These are phyloP conservation scores for Carlito syrichta DNA, from an alignment of 2,113 vertebrate genomes.

Conservation along the genomic window DNA sequence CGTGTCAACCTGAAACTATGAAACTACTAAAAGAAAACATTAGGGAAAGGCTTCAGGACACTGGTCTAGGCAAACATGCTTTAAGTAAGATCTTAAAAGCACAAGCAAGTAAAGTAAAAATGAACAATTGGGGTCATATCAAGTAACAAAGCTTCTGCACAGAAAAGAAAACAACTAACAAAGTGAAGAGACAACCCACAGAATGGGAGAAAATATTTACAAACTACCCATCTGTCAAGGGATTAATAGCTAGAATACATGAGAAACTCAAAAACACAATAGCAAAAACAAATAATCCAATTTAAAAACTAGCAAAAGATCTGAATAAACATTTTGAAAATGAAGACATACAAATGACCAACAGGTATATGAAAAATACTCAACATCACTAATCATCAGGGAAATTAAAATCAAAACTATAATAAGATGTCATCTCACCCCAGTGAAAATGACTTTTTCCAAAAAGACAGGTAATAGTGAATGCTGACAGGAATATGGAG, in stretches of 20 bases:
- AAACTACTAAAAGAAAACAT: neutral
- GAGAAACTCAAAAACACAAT: neutral
- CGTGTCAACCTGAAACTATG: neutral
- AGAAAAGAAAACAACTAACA: neutral
- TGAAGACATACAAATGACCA: neutral
- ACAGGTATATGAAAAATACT: neutral
- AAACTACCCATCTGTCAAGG: neutral
- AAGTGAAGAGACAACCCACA: neutral
- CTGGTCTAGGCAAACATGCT: neutral
- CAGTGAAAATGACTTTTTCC: too few relatives aligned
- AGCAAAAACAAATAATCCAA: too few relatives aligned
- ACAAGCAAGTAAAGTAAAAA: neutral
- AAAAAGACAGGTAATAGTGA: too few relatives aligned
- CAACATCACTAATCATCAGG: neutral
- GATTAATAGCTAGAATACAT: neutral
- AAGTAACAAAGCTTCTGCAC: neutral
- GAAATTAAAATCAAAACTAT: neutral
- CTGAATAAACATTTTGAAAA: neutral
- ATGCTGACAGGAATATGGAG: too few relatives aligned
- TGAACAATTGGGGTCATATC: neutral
- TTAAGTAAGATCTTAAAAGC: neutral
- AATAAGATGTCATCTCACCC: too few relatives aligned
- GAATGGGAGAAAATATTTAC: neutral
- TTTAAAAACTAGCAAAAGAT: too few relatives aligned
- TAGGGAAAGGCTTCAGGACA: neutral